phyloP scores from a whole-genome alignment of 2,888 invertebrate species.

The Tetanocera ferruginea region DNA sequence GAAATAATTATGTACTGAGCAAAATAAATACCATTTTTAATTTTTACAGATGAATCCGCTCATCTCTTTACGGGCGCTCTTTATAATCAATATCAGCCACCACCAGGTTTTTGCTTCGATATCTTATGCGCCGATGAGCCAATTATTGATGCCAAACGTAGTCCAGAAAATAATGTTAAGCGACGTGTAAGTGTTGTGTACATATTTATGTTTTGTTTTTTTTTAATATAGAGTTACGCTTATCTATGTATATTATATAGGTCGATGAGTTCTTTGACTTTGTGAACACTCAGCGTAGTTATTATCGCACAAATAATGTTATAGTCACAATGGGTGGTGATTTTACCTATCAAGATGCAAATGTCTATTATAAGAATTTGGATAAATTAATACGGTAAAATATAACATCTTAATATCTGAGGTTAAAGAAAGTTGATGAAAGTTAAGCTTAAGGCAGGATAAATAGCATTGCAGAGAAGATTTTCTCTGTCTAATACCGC shows the following conservation, averaged over 20 bases:
- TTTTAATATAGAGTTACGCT: conserved; percentile 85
- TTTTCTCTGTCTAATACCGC: too few species aligned
- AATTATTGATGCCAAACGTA: conserved; percentile 84
- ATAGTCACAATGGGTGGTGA: conserved; percentile 93
- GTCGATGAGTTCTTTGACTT: conserved; percentile 73
- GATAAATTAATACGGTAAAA: conserved; percentile 82
- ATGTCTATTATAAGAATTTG: conserved; percentile 84
- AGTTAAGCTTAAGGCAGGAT: conserved; percentile 36
- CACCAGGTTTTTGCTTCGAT: conserved; percentile 94
- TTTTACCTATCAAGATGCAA: conserved; percentile 88
- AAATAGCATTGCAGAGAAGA: too few species aligned
- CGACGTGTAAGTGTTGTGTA: conserved; percentile 75
- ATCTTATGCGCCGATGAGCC: conserved; percentile 86
- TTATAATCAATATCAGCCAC: conserved; percentile 86
- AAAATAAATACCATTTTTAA: not conserved
- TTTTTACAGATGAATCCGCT: conserved; percentile 72
- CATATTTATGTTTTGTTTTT: not conserved
- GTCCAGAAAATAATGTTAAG: conserved; percentile 88
- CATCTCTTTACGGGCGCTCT: conserved; percentile 88
- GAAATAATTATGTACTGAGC: too few species aligned
- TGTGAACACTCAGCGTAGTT: conserved; percentile 72
- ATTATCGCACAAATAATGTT: conserved; percentile 80
- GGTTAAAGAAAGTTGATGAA: conserved; percentile 32
- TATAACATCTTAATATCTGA: not conserved
- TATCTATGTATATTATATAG: conserved; percentile 80